Conservation (phyloP, 2,113 vertebrate genomes). For the Hymenochirus boettgeri region DNA sequence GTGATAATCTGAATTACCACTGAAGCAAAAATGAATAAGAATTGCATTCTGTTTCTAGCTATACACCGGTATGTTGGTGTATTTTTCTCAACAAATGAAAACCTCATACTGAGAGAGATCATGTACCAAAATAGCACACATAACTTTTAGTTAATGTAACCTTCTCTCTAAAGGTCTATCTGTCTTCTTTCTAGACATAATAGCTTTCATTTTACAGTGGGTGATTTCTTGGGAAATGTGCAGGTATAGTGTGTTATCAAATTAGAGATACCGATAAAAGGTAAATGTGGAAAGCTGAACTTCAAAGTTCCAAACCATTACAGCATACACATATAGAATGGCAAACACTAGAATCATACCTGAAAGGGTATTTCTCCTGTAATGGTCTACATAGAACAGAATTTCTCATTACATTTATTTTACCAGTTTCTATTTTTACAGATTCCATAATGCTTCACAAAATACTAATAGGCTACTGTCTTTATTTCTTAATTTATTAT, state of each 20-base stretch:
- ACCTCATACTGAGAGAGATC: background rate
- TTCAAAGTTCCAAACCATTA: constrained; percentile 33
- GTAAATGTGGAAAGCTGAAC: constrained; percentile 24
- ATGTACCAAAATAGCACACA: background rate
- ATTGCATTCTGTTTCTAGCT: no score
- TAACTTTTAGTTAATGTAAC: constrained; percentile 6
- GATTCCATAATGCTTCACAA: no score
- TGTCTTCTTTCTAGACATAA: constrained; percentile 2
- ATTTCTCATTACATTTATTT: constrained; percentile 10
- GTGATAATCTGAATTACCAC: no score
- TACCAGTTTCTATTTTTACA: constrained; percentile 1
- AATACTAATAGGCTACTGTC: no score
- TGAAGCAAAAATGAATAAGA: no score
- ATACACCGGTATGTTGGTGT: no score
- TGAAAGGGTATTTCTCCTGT: constrained; percentile 3
- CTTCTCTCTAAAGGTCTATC: background rate
- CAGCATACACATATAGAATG: constrained; percentile 26
- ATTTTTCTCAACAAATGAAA: background rate
- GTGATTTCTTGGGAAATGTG: constrained; percentile 11
- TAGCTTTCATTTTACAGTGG: constrained; percentile 20
- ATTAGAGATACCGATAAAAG: constrained; percentile 28
- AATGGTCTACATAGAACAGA: constrained; percentile 23
- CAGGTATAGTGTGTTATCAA: constrained; percentile 19
- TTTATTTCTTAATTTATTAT: no score
- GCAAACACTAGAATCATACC: constrained; percentile 1